Conservation (phyloP, 2,797 vertebrate species). For the Chromis chromis region DNA sequence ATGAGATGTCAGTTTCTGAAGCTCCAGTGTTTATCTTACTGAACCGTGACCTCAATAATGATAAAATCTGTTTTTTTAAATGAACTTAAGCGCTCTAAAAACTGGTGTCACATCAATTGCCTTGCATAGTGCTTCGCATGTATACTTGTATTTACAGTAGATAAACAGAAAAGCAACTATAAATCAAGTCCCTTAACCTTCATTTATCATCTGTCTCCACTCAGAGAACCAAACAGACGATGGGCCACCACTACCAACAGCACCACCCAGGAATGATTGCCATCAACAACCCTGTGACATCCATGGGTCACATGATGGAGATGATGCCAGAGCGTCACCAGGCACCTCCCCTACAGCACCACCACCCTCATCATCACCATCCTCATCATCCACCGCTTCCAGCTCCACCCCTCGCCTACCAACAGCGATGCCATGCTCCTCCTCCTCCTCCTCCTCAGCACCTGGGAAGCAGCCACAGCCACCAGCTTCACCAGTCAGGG, state of each 20-base stretch:
- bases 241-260: slow-evolving; percentile 87
- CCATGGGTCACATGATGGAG: slow-evolving; percentile 96
- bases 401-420: slow-evolving; percentile 87
- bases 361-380: slow-evolving; percentile 86
- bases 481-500: slow-evolving; percentile 88
- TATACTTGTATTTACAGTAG: background rate
- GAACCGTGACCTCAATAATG: background rate
- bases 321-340: slow-evolving; percentile 94
- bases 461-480: slow-evolving; percentile 83
- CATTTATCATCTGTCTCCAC: slow-evolving; percentile 18
- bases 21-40: slow-evolving; percentile 11
- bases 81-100: too few relatives aligned
- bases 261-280: slow-evolving; percentile 87
- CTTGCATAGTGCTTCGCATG: background rate
- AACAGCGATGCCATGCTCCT: slow-evolving; percentile 90
- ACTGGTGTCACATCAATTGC: too few relatives aligned
- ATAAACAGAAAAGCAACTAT: background rate
- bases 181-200: background rate
- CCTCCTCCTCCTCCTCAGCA: slow-evolving; percentile 82
- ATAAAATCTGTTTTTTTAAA: background rate
- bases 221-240: slow-evolving; percentile 92
- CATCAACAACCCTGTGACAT: slow-evolving; percentile 87
- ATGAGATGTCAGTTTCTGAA: slow-evolving; percentile 16
- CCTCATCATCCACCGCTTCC: slow-evolving; percentile 77
- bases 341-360: slow-evolving; percentile 81